These are phyloP conservation scores for Deroptyus accipitrinus DNA, from an alignment of 2,113 vertebrate species.

Conservation along the genomic window DNA sequence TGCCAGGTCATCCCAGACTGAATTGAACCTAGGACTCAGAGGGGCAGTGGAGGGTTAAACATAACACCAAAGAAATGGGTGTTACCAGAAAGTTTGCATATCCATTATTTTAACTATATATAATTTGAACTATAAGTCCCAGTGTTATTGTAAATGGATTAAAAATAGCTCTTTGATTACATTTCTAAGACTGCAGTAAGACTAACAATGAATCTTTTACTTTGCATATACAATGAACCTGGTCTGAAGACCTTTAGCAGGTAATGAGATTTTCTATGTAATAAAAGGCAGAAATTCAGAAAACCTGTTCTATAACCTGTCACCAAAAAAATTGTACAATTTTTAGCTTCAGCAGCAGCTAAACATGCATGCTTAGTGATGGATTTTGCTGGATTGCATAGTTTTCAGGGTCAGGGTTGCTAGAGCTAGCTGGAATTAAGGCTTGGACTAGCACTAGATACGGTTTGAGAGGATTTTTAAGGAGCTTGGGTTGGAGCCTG, in stretches of 20 bases:
- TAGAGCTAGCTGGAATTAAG: background rate
- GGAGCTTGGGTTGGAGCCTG: background rate
- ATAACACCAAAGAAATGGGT: background rate
- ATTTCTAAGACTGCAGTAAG: background rate
- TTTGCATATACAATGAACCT: background rate
- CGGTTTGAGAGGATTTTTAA: background rate
- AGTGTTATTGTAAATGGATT: background rate
- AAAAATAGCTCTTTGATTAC: background rate
- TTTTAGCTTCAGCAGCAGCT: background rate
- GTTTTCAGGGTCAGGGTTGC: background rate
- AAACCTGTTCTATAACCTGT: background rate
- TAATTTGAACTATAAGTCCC: background rate
- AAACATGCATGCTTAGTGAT: background rate
- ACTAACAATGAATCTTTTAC: background rate
- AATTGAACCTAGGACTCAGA: background rate
- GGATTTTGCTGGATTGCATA: background rate
- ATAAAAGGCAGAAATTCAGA: background rate
- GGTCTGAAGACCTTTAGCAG: background rate
- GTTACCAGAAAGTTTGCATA: background rate
- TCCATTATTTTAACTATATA: background rate
- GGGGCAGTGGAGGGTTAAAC: background rate
- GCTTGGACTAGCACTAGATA: background rate
- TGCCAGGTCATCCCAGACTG: background rate
- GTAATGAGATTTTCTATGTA: background rate
- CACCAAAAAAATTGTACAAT: background rate